These are phyloP conservation scores for Tridacna crocea DNA, from an alignment of 2,888 invertebrate species.

Conservation along the genomic window DNA sequence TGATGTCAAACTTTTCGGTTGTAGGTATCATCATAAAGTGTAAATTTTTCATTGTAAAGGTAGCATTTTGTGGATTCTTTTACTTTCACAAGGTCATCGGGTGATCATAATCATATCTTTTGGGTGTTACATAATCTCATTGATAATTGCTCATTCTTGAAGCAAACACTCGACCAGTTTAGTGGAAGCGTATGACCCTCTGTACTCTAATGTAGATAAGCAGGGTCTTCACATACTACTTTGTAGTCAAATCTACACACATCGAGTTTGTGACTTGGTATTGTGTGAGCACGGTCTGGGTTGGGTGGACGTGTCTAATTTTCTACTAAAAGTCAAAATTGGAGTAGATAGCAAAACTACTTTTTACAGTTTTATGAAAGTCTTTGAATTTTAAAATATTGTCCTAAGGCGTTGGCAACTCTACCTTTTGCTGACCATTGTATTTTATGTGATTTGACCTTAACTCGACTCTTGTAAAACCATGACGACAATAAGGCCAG, in stretches of 20 bases:
- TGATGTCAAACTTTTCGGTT: too few species aligned
- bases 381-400: too few species aligned
- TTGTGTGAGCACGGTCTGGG: not conserved
- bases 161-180: conserved; percentile 24
- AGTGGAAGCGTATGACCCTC: conserved; percentile 17
- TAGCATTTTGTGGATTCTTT: too few species aligned
- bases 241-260: conserved; percentile 29
- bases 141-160: conserved; percentile 29
- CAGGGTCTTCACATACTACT: conserved; percentile 12
- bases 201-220: conserved; percentile 15
- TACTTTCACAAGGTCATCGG: too few species aligned
- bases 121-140: conserved; percentile 25
- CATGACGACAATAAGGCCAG: too few species aligned
- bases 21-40: too few species aligned
- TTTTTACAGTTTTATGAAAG: conserved; percentile 44
- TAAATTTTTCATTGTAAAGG: too few species aligned
- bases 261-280: conserved; percentile 13
- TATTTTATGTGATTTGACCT: too few species aligned
- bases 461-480: too few species aligned
- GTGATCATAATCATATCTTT: conserved; percentile 39
- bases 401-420: too few species aligned
- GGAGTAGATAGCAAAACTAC: conserved; percentile 51
- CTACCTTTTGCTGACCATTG: too few species aligned
- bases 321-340: conserved; percentile 50
- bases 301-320: conserved; percentile 27